phyloP scores from a whole-genome alignment of 1,140 invertebrate species.

The Tetragonula clypearis region DNA sequence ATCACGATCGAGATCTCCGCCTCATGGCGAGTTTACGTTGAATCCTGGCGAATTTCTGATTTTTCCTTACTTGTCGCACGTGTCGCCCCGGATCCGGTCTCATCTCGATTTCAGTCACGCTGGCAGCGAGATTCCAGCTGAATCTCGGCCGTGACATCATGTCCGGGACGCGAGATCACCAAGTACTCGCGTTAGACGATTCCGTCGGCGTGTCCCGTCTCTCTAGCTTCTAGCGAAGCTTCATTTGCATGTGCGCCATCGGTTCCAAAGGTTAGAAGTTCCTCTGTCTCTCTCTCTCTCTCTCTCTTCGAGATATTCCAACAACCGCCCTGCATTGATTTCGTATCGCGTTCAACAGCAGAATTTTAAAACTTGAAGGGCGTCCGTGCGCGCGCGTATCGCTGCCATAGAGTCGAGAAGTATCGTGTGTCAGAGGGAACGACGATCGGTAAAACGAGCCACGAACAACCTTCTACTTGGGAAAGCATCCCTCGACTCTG shows the following conservation, averaged over 20 bases:
- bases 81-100: conserved; percentile 35
- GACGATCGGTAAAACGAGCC: conserved; percentile 60
- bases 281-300: not conserved
- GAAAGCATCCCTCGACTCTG: not conserved
- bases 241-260: conserved; percentile 37
- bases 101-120: conserved; percentile 71
- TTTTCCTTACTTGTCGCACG: conserved; percentile 16
- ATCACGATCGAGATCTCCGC: not conserved
- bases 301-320: conserved; percentile 39
- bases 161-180: conserved; percentile 37
- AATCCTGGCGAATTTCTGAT: not conserved
- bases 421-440: conserved; percentile 69
- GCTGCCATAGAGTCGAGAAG: conserved; percentile 21
- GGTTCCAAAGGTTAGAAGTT: conserved; percentile 12
- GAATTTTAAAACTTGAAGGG: conserved; percentile 72
- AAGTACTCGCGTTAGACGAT: not conserved
- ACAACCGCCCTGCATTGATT: conserved; percentile 66
- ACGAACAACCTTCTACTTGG: conserved; percentile 31
- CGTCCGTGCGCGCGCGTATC: conserved; percentile 36
- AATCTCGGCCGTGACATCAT: conserved; percentile 64
- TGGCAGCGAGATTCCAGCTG: conserved; percentile 45
- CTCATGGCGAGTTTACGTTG: not conserved
- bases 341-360: conserved; percentile 67
- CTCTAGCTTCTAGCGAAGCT: too few species aligned
- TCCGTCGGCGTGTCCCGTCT: conserved; percentile 50